Evolutionary conservation across 2,113 vertebrate species (phyloP), one percentile per base, ranked within the genome.

Genomic region (Fregata magnificens): DNA sequence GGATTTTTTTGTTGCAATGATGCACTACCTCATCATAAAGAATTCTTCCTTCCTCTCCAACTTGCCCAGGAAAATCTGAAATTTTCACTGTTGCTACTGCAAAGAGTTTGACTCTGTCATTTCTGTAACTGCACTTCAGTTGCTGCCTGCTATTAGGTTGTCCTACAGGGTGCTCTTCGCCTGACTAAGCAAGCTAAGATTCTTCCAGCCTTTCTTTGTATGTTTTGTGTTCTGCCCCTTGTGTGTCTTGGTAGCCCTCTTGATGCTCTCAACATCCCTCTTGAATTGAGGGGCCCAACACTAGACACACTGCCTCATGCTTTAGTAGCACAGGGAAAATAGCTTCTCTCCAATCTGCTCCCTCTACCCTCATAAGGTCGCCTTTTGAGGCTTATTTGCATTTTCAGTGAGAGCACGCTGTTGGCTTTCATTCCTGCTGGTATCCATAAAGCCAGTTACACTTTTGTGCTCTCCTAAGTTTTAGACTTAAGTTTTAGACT

Each of bases 311-410:
- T 72, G 58, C 45, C 34, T 72, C 26, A 3, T 6, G 34, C 40
- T 83, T 79, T 38, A 29, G 61, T 28, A 55, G 52, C 3, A 0
- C 20, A 63, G 10, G 16, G 36, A 42, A 65, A 59, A 44, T 4
- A 29, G 2, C 32, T 22, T 32, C 12, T 77, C 6, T 50, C 16
- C 44, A 18, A 11, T 32, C 40, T 73, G 26, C 10, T 80, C 21
- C 42, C 5, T 5, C 34, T 29, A 0, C 53, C 31, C 49, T 15
- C 10, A 1, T 53, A 18, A 58, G 42, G 40, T 45, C 2, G 1
- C n/a, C 31, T 38, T 42, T 81, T 81, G 73, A 65, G 36, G 32
- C 26, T 78, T 50, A 5, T n/a, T 69, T 55, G 11, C 17, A 18
- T 81, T 84, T 73, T 73, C 78, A 34, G 9, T 55, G 40, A 52